A percentile compares a stretch with the other conserved stretches of the same genome.
Evolutionary conservation across 2,888 invertebrate species (phyloP).

Genomic region (Tetheella fluctuosa): DNA sequence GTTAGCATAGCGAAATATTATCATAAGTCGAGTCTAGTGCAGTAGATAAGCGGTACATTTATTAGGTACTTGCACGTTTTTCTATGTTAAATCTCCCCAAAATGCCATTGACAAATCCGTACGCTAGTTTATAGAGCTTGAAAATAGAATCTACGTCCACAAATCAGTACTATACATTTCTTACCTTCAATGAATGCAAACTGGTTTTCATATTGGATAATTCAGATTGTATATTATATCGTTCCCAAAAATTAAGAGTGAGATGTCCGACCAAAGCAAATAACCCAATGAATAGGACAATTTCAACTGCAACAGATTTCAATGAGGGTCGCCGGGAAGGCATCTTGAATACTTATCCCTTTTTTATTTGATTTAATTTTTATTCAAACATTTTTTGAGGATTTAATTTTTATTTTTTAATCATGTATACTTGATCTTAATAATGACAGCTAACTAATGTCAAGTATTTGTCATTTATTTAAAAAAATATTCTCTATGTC

Average conservation of each 20-base stretch:
- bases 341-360: slow-evolving; percentile 39
- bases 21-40: too few relatives aligned
- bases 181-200: slow-evolving; percentile 61
- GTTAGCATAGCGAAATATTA: too few relatives aligned
- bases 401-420: too few relatives aligned
- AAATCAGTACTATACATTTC: background rate
- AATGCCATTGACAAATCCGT: too few relatives aligned
- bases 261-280: slow-evolving; percentile 60
- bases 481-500: too few relatives aligned
- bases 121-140: background rate
- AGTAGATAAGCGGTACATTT: too few relatives aligned
- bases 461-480: too few relatives aligned
- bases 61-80: too few relatives aligned
- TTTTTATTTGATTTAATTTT: slow-evolving; percentile 1
- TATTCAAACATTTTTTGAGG: background rate
- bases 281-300: slow-evolving; percentile 52
- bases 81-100: too few relatives aligned
- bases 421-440: too few relatives aligned
- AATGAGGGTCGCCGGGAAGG: slow-evolving; percentile 39
- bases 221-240: slow-evolving; percentile 56
- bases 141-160: background rate
- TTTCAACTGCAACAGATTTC: slow-evolving; percentile 48
- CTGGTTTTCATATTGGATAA: slow-evolving; percentile 58
- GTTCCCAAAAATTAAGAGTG: slow-evolving; percentile 63
- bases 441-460: too few relatives aligned